These are phyloP conservation scores for Drosophila mojavensis DNA, from an alignment of 1,140 invertebrate species.

Conservation along the genomic window DNA sequence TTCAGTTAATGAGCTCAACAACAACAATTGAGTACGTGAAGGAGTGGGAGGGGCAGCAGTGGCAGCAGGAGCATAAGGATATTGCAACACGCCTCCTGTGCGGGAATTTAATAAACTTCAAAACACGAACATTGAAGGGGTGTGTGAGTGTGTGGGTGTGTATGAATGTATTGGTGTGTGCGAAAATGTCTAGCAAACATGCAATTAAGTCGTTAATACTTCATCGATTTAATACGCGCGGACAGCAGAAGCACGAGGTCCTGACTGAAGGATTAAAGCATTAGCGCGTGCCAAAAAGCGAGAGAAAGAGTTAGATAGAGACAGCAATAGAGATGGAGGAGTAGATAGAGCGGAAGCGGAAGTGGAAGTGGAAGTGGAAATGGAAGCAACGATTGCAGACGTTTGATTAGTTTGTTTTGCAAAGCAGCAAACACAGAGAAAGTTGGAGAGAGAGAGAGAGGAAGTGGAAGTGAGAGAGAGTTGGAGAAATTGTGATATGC, in stretches of 20 bases:
- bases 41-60: background rate
- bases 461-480: background rate
- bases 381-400: slow-evolving; percentile 64
- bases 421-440: slow-evolving; percentile 8
- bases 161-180: slow-evolving; percentile 4
- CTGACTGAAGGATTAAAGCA: slow-evolving; percentile 71
- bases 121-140: slow-evolving; percentile 34
- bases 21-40: background rate
- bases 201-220: slow-evolving; percentile 83
- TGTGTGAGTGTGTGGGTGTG: background rate
- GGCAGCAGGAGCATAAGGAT: slow-evolving; percentile 19
- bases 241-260: slow-evolving; percentile 40
- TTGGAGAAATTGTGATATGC: slow-evolving; percentile 57
- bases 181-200: slow-evolving; percentile 79
- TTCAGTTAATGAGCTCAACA: slow-evolving; percentile 64
- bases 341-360: slow-evolving; percentile 56
- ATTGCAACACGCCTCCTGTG: slow-evolving; percentile 67
- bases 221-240: slow-evolving; percentile 77
- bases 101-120: slow-evolving; percentile 61
- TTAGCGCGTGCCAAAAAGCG: slow-evolving; percentile 60
- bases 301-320: background rate
- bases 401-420: slow-evolving; percentile 78
- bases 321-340: background rate
- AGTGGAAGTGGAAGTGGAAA: slow-evolving; percentile 48
- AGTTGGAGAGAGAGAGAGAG: background rate